Conservation (phyloP, 2,113 vertebrate genomes). For the Oncorhynchus masou region DNA sequence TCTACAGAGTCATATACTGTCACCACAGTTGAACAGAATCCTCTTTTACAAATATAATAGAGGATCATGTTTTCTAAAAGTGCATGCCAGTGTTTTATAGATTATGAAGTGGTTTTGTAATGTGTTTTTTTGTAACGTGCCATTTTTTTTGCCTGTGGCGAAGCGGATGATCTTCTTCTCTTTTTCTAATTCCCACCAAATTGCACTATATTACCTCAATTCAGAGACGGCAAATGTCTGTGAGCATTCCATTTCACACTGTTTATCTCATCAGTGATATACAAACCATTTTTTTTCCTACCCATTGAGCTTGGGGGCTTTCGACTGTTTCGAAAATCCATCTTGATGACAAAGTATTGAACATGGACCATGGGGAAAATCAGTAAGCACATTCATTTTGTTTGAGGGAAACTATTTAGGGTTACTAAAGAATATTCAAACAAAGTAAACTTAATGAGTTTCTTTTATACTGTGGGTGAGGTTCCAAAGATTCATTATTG, state of each 20-base stretch:
- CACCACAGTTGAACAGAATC: neutral
- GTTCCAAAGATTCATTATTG: no score
- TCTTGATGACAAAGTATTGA: conserved; percentile 63
- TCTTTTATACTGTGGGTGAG: neutral
- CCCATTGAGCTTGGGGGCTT: conserved; percentile 40
- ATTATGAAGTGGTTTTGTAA: conserved; percentile 20
- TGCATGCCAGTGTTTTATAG: conserved; percentile 17
- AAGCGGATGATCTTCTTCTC: conserved; percentile 6
- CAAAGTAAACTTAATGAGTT: conserved; percentile 3
- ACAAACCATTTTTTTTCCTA: conserved; percentile 16
- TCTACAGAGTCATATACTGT: neutral
- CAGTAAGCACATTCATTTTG: conserved; percentile 56
- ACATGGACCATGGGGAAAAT: conserved; percentile 46
- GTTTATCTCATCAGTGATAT: conserved; percentile 40
- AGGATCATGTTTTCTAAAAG: neutral
- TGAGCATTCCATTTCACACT: conserved; percentile 47
- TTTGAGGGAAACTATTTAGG: conserved; percentile 47
- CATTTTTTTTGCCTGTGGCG: conserved; percentile 7
- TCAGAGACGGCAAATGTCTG: conserved; percentile 30
- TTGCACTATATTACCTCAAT: conserved; percentile 16
- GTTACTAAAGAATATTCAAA: conserved; percentile 34
- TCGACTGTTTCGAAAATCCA: conserved; percentile 63
- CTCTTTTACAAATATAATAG: neutral
- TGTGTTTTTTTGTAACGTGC: neutral
- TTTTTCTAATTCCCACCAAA: conserved; percentile 22